Conservation (phyloP, 2,797 vertebrate species). For the Coluber constrictor region DNA sequence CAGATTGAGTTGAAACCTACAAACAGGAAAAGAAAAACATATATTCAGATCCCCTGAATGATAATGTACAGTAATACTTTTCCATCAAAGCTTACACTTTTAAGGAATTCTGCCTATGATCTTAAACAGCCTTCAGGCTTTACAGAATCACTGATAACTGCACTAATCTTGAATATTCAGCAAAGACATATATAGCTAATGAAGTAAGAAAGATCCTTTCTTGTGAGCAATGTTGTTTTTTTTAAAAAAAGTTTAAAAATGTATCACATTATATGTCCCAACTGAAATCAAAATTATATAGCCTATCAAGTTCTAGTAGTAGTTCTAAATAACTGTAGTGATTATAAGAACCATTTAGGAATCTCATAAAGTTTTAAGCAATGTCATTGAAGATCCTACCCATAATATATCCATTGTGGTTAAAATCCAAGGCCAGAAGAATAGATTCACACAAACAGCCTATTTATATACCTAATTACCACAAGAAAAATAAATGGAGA, state of each 20-base stretch:
- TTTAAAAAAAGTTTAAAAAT: not conserved
- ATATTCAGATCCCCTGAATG: not conserved
- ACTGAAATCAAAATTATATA: not conserved
- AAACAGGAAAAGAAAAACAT: slow-evolving; percentile 34
- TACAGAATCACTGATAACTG: slow-evolving; percentile 4
- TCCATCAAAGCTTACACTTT: slow-evolving; percentile 23
- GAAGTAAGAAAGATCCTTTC: not conserved
- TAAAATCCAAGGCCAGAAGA: not conserved
- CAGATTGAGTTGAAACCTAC: slow-evolving; percentile 21
- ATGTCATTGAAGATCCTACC: not conserved
- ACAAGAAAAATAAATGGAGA: not conserved
- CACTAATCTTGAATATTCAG: not conserved
- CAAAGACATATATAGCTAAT: slow-evolving; percentile 8
- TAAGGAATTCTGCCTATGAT: slow-evolving; percentile 18
- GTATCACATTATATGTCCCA: not conserved
- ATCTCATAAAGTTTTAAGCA: not conserved
- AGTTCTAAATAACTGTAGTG: not conserved
- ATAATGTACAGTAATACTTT: slow-evolving; percentile 6
- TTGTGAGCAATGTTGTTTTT: not conserved
- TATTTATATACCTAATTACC: not conserved
- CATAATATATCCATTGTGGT: not conserved
- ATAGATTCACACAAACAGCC: not conserved
- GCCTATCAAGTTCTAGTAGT: not conserved
- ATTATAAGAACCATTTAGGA: not conserved
- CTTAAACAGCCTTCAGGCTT: slow-evolving; percentile 30